phyloP scores from a whole-genome alignment of 2,113 vertebrate species.

The Strigops habroptila region DNA sequence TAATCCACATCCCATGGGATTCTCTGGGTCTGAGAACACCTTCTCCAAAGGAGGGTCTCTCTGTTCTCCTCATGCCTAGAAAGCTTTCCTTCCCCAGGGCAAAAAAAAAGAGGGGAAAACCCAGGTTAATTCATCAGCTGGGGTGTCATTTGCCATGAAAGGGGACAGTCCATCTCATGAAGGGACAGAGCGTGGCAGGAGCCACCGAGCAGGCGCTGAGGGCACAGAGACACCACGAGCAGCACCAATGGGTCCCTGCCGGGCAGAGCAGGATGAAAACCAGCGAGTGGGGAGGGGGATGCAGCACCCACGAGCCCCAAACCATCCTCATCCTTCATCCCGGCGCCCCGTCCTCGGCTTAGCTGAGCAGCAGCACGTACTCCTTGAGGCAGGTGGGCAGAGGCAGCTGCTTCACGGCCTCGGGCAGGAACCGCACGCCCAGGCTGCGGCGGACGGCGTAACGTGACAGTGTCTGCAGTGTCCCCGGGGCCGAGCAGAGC shows the following conservation, averaged over 20 bases:
- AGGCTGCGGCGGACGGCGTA: conserved; percentile 86
- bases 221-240: background rate
- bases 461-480: conserved; percentile 84
- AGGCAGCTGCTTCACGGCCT: conserved; percentile 89
- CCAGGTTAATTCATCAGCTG: background rate
- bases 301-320: accelerated
- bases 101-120: background rate
- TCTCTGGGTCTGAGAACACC: accelerated
- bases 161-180: accelerated
- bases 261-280: background rate
- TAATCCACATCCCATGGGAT: background rate
- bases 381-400: conserved; percentile 89
- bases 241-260: background rate
- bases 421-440: conserved; percentile 84
- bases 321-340: background rate
- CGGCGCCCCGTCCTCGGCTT: background rate
- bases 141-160: background rate
- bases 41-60: background rate
- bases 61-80: accelerated
- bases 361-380: conserved; percentile 87
- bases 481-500: conserved; percentile 83
- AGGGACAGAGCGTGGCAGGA: background rate
- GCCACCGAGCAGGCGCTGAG: accelerated
- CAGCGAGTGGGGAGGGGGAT: accelerated
- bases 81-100: background rate